Conservation (phyloP, 2,113 vertebrate genomes). For the Centropus unirufus region DNA sequence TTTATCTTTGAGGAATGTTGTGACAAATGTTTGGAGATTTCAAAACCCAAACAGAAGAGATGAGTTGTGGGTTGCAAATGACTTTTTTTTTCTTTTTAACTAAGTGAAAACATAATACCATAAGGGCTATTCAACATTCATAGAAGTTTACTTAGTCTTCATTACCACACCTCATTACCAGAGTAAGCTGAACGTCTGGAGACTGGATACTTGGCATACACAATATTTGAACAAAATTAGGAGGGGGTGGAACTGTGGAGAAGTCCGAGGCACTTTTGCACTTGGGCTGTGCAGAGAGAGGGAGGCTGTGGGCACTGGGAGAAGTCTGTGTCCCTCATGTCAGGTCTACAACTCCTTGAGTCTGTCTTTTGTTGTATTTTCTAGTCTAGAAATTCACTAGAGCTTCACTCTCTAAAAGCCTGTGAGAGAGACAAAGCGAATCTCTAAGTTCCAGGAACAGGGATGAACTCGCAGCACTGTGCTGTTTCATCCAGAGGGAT, state of each 20-base stretch:
- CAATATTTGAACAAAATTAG: not conserved
- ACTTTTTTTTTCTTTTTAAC: not conserved
- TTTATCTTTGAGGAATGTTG: not conserved
- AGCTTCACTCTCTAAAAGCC: not conserved
- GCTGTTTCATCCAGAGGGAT: not conserved
- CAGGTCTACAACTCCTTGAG: not conserved
- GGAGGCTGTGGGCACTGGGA: not conserved
- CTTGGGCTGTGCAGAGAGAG: not conserved
- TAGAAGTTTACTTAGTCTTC: not conserved
- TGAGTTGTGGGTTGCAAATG: not conserved
- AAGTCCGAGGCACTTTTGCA: not conserved
- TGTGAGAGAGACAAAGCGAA: not conserved
- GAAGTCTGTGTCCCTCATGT: not conserved
- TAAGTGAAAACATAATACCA: not conserved
- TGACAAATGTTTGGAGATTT: not conserved
- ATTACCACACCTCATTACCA: not conserved
- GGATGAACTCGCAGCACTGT: not conserved
- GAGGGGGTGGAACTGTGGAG: not conserved
- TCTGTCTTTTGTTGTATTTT: not conserved
- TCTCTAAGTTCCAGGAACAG: not conserved
- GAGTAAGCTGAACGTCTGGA: not conserved
- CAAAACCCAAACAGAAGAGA: not conserved
- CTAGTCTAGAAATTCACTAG: not conserved
- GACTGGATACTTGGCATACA: not conserved
- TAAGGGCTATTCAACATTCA: not conserved